Base-by-base conservation (phyloP, 2,888 invertebrate genomes). In the Ceraclea dissimilis region DNA sequence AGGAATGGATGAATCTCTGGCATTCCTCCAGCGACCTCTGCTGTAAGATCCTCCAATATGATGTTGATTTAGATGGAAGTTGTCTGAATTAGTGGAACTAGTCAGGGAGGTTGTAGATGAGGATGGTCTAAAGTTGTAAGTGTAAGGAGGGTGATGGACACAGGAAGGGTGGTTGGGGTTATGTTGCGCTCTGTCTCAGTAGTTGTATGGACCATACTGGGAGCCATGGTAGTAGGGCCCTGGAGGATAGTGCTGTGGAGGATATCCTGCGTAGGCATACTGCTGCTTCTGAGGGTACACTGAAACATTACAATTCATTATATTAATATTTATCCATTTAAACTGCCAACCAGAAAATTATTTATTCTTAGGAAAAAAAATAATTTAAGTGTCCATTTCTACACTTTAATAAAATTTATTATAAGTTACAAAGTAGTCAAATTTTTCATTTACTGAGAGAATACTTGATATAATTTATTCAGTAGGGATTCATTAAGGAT, bases 231-330 rank as follows among this genome's bases (percentile, higher is more conserved):
- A 93, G 68, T 90, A 90, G 31, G 91, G 91, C 43, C 88, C 89
- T 57, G 92, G 88, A 75, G 93, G 93, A 53, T 90, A 87, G 61
- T 83, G 85, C 53, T 84, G 85, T 0, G 88, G 87, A 56, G 90
- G 89, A 72, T 93, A 92, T 58, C 91, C 90, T 53, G 92, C 89
- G 71, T 93, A 93, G 16, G 92, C 91, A 69, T 92, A 91, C 65
- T 91, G 92, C 71, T 93, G 92, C 75, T 94, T 94, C 74, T 93
- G 93, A 52, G 93, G 93, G 76, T 94, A 94, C 67, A 94, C 93
- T 90, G 82, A 48, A 39, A 39, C n/a, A 76, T 43, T 33, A 19
- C 17, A 47, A 47, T 18, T 2, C 6, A 47, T 18, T 6, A 47
- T 11, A 47, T 18, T 47, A 47, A 31, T 50, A 26, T n/a, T n/a